A percentile compares a stretch with the other conserved stretches of the same genome.
phyloP scores from a whole-genome alignment of 2,113 vertebrate species.

The Anhinga rufa region DNA sequence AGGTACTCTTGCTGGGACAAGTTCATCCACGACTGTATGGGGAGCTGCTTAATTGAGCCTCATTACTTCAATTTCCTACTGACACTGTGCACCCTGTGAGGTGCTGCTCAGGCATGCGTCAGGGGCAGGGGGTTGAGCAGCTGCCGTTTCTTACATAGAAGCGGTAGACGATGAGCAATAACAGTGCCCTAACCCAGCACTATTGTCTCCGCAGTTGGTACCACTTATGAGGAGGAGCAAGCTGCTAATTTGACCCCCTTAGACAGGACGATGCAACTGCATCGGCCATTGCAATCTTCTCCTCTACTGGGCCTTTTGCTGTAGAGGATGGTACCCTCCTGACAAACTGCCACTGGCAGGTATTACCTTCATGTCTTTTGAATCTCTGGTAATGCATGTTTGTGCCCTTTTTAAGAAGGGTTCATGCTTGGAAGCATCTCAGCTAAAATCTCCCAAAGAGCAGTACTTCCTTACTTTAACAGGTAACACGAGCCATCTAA shows the following conservation, averaged over 20 bases:
- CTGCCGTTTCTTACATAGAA: neutral
- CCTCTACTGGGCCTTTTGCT: neutral
- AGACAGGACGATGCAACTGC: neutral
- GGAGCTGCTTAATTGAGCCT: slow-evolving; percentile 58
- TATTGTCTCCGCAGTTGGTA: neutral
- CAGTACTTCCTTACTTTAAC: neutral
- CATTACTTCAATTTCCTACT: slow-evolving; percentile 57
- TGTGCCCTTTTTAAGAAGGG: neutral
- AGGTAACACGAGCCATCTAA: neutral
- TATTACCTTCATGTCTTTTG: neutral
- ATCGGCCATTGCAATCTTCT: neutral
- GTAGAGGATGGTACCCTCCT: neutral
- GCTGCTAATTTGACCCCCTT: neutral
- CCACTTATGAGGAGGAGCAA: neutral
- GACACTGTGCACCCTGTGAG: neutral
- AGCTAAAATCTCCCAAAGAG: neutral
- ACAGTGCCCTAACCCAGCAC: neutral
- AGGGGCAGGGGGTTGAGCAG: slow-evolving; percentile 30
- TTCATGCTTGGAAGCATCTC: neutral
- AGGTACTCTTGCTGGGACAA: slow-evolving; percentile 50
- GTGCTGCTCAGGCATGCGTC: neutral
- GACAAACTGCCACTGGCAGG: neutral
- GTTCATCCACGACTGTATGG: slow-evolving; percentile 2
- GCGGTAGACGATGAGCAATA: neutral
- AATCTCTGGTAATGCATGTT: neutral